Percentiles rank a stretch among this genome's conserved stretches.
phyloP scores from a whole-genome alignment of 2,888 invertebrate species.

The Cataglyphis rosenhaueri region DNA sequence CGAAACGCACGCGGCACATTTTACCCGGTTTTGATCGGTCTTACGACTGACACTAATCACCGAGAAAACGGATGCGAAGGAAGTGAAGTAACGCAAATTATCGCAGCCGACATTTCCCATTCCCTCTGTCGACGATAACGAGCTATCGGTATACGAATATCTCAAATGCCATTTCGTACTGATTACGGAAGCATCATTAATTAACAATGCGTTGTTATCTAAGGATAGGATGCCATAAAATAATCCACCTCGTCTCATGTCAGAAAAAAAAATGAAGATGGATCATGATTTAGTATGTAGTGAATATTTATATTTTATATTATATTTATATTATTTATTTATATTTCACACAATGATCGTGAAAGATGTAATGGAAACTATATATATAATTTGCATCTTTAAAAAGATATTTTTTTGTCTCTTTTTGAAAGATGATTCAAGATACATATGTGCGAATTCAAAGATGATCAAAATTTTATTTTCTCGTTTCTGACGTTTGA shows the following conservation, averaged over 20 bases:
- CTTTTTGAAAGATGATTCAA: neutral
- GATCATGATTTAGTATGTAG: neutral
- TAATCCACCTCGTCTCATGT: neutral
- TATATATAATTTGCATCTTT: neutral
- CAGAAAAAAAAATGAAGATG: neutral
- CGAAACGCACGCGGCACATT: constrained; percentile 59
- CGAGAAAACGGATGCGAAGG: constrained; percentile 30
- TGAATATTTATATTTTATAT: neutral
- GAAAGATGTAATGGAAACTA: neutral
- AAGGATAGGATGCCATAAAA: neutral
- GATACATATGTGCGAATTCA: neutral
- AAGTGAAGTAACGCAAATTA: constrained; percentile 57
- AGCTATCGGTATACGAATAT: constrained; percentile 54
- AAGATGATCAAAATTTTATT: neutral
- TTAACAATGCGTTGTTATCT: neutral
- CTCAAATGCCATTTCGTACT: neutral
- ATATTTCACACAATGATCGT: neutral
- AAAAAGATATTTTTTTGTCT: neutral
- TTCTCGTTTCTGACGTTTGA: neutral
- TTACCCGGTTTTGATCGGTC: constrained; percentile 11
- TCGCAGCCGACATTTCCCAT: constrained; percentile 64
- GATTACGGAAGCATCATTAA: constrained; percentile 14
- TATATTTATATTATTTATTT: neutral
- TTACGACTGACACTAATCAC: constrained; percentile 47
- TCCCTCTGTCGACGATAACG: constrained; percentile 47